A percentile compares a stretch with the other conserved stretches of the same genome.
These are phyloP conservation scores for Meriones psammophilus DNA, from an alignment of 2,797 vertebrate genomes.

Conservation along the genomic window DNA sequence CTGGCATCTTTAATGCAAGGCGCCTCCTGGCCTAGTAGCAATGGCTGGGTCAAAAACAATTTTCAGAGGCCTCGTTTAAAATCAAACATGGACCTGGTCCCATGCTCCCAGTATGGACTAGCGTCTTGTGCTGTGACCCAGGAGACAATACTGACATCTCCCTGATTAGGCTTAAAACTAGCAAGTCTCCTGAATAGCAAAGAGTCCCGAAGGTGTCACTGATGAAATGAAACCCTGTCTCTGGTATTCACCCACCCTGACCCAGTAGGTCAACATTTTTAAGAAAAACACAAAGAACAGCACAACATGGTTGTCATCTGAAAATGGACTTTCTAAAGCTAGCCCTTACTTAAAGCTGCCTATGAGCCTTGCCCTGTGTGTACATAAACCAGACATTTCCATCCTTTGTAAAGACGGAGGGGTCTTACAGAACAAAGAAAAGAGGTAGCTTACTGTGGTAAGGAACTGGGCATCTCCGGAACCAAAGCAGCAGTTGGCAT, in stretches of 20 bases:
- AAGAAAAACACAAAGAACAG: background rate
- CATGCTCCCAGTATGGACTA: background rate
- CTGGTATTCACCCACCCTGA: background rate
- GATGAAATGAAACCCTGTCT: background rate
- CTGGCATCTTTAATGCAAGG: background rate
- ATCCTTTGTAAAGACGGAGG: background rate
- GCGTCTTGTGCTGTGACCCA: background rate
- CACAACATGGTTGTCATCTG: background rate
- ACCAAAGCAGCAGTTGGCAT: fast-evolving
- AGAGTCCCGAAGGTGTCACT: background rate
- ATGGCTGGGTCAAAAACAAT: background rate
- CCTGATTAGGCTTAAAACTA: background rate
- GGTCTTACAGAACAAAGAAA: background rate
- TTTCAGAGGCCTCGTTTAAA: slow-evolving; percentile 37
- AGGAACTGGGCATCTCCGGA: background rate
- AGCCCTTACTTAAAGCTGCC: background rate
- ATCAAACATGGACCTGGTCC: background rate
- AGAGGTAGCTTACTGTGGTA: background rate
- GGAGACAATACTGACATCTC: background rate
- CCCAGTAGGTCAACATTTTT: background rate
- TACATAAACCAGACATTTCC: background rate
- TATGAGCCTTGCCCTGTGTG: too few relatives aligned
- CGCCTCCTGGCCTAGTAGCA: background rate
- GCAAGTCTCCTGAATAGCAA: background rate
- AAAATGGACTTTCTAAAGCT: background rate